Conservation (phyloP, 1,140 invertebrate genomes). For the Drosophila trapezifrons region DNA sequence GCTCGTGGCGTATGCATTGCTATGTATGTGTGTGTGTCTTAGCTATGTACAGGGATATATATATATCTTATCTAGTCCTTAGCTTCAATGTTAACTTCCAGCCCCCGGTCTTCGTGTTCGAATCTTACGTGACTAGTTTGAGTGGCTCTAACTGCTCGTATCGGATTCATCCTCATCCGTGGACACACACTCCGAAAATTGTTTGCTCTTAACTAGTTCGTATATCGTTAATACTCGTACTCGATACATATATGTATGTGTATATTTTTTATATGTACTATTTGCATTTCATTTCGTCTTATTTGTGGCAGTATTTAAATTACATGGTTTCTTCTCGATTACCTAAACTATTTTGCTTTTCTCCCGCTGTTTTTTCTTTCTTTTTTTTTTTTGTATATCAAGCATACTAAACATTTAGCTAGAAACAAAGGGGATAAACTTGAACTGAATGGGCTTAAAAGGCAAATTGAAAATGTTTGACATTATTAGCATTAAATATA, state of each 20-base stretch:
- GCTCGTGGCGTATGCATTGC: conserved; percentile 37
- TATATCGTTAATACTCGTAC: conserved; percentile 51
- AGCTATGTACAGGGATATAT: conserved; percentile 55
- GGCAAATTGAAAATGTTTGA: conserved; percentile 80
- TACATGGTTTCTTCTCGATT: conserved; percentile 61
- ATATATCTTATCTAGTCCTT: conserved; percentile 62
- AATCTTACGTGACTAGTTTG: conserved; percentile 62
- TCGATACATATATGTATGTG: conserved; percentile 48
- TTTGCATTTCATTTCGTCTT: conserved; percentile 69
- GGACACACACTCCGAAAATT: conserved; percentile 53
- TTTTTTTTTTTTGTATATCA: conserved; percentile 29
- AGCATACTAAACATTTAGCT: conserved; percentile 76
- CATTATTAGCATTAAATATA: conserved; percentile 72
- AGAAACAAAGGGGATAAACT: conserved; percentile 36
- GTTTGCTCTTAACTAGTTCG: conserved; percentile 48
- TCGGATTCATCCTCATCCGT: conserved; percentile 1
- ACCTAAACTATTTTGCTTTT: conserved; percentile 29
- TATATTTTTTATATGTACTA: conserved; percentile 52
- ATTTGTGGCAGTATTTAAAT: conserved; percentile 81
- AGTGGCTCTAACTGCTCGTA: conserved; percentile 13
- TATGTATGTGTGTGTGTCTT: conserved; percentile 36
- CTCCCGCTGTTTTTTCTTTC: conserved; percentile 6
- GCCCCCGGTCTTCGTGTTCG: conserved; percentile 69
- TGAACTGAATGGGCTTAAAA: conserved; percentile 55
- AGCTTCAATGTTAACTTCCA: conserved; percentile 84